These are phyloP conservation scores for Dicycla oo DNA, from an alignment of 2,888 invertebrate genomes.

Conservation along the genomic window DNA sequence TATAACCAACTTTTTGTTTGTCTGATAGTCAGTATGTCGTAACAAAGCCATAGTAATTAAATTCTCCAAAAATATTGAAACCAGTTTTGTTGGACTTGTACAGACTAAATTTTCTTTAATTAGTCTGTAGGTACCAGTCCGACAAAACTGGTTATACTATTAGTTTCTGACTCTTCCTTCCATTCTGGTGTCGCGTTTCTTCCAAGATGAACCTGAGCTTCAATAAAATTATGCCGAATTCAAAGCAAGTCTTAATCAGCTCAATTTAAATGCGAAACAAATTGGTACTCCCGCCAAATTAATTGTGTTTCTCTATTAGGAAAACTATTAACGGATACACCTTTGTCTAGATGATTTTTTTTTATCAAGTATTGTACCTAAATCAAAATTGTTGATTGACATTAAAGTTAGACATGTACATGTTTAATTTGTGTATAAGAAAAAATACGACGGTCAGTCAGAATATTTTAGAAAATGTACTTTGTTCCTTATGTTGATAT, in stretches of 20 bases:
- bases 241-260: not conserved
- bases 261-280: constrained; percentile 38
- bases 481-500: not conserved
- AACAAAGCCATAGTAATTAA: not conserved
- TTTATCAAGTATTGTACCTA: not conserved
- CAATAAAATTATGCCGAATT: not conserved
- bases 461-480: not conserved
- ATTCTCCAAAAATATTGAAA: constrained; percentile 7
- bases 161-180: too few species aligned
- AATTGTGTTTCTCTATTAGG: not conserved
- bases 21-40: not conserved
- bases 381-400: not conserved
- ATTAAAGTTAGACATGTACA: not conserved
- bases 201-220: not conserved
- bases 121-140: too few species aligned
- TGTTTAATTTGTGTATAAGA: not conserved
- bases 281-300: constrained; percentile 18
- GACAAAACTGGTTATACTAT: not conserved
- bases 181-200: not conserved
- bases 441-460: too few species aligned
- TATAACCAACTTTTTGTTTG: not conserved
- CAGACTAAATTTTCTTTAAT: too few species aligned
- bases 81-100: too few species aligned
- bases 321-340: not conserved
- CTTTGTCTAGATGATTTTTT: not conserved